Conservation (phyloP, 2,113 vertebrate species). For the Rhinoderma darwinii region DNA sequence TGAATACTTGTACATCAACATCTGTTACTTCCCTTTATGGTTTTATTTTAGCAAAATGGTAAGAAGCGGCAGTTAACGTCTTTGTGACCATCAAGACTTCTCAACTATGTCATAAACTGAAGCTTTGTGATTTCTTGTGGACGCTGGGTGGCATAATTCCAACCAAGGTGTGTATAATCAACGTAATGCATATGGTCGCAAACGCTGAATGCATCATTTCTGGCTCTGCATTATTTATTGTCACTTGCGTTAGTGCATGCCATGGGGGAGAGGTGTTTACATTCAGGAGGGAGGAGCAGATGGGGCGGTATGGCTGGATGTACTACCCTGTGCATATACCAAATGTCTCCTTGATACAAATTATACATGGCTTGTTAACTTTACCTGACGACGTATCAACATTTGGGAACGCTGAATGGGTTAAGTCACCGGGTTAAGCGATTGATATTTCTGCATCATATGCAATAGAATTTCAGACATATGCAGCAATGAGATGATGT, state of each 20-base stretch:
- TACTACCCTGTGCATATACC: conserved; percentile 9
- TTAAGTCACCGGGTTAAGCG: conserved; percentile 1
- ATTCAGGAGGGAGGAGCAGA: conserved; percentile 34
- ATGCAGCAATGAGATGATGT: neutral
- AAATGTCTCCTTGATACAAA: neutral
- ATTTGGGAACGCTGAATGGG: neutral
- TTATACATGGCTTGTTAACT: conserved; percentile 9
- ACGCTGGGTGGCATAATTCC: neutral
- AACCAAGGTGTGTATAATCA: conserved; percentile 18
- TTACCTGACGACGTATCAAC: neutral
- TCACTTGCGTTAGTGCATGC: conserved; percentile 19
- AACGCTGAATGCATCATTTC: neutral
- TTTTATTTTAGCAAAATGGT: conserved; percentile 8
- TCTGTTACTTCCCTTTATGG: neutral
- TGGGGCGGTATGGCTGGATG: conserved; percentile 12
- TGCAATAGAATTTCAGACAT: too few relatives aligned
- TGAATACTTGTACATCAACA: conserved; percentile 23
- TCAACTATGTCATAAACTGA: neutral
- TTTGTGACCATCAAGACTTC: conserved; percentile 16
- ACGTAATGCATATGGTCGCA: neutral
- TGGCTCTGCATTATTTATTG: conserved; percentile 18
- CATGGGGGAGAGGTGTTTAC: conserved; percentile 34
- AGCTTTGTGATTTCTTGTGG: neutral
- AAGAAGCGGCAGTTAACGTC: neutral
- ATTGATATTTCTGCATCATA: neutral